Conservation (phyloP, 2,797 vertebrate genomes). For the Malurus leucopterus region DNA sequence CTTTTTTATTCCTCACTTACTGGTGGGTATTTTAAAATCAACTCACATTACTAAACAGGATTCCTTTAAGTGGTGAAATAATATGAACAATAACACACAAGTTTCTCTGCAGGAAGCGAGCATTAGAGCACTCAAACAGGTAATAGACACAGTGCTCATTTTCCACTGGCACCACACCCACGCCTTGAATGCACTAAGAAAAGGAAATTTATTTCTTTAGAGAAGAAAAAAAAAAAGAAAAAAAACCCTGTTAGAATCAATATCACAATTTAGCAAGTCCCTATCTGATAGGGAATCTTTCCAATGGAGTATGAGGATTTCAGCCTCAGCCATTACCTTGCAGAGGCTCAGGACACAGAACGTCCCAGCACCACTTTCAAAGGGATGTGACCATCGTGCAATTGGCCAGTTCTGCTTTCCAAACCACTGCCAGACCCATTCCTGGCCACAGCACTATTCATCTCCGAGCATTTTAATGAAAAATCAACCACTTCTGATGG, state of each 20-base stretch:
- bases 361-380: not conserved
- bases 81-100: not conserved
- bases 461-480: not conserved
- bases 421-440: not conserved
- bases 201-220: not conserved
- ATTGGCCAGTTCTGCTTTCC: not conserved
- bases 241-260: not conserved
- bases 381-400: rapidly evolving
- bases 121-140: not conserved
- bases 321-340: not conserved
- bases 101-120: not conserved
- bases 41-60: not conserved
- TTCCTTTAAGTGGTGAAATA: not conserved
- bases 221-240: no score
- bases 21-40: not conserved
- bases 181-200: not conserved
- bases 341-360: not conserved
- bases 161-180: not conserved
- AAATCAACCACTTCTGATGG: not conserved
- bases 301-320: not conserved
- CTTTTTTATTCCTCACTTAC: not conserved
- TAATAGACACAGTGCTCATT: not conserved
- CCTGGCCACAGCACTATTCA: not conserved
- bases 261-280: not conserved
- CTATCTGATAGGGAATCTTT: not conserved